Percentiles rank a stretch among this genome's conserved stretches.
These are phyloP conservation scores for Sinotaia quadrata DNA, from an alignment of 2,888 invertebrate genomes.

Conservation along the genomic window DNA sequence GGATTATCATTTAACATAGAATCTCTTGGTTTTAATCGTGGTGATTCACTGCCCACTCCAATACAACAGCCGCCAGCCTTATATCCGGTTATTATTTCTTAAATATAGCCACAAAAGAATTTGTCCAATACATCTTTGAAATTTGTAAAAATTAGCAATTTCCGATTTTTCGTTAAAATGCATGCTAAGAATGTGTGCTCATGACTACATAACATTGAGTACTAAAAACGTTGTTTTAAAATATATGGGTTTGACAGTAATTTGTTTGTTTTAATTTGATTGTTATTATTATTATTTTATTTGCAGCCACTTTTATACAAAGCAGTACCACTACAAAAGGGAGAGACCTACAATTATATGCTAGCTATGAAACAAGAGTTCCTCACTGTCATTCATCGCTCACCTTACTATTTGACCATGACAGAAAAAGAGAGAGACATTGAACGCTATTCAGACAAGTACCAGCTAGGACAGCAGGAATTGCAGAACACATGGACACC, in stretches of 20 bases:
- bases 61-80: slow-evolving; percentile 67
- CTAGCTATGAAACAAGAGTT: slow-evolving; percentile 71
- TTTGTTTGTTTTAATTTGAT: no score
- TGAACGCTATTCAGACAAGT: slow-evolving; percentile 73
- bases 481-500: slow-evolving; percentile 47
- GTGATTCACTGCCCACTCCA: slow-evolving; percentile 62
- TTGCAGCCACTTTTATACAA: slow-evolving; percentile 72
- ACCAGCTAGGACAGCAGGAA: slow-evolving; percentile 61
- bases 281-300: no score
- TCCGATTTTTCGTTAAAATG: no score
- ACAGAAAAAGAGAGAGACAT: slow-evolving; percentile 67
- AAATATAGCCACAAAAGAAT: no score
- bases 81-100: slow-evolving; percentile 62
- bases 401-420: slow-evolving; percentile 60
- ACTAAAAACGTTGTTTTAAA: no score
- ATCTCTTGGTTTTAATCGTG: slow-evolving; percentile 66
- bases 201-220: no score
- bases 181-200: no score
- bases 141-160: no score
- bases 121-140: no score
- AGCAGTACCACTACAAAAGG: slow-evolving; percentile 71
- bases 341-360: slow-evolving; percentile 67
- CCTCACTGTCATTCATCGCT: slow-evolving; percentile 55
- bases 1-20: slow-evolving; percentile 68
- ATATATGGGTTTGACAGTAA: no score